phyloP scores from a whole-genome alignment of 2,888 invertebrate genomes.

The Pachycephus smyrnensis region DNA sequence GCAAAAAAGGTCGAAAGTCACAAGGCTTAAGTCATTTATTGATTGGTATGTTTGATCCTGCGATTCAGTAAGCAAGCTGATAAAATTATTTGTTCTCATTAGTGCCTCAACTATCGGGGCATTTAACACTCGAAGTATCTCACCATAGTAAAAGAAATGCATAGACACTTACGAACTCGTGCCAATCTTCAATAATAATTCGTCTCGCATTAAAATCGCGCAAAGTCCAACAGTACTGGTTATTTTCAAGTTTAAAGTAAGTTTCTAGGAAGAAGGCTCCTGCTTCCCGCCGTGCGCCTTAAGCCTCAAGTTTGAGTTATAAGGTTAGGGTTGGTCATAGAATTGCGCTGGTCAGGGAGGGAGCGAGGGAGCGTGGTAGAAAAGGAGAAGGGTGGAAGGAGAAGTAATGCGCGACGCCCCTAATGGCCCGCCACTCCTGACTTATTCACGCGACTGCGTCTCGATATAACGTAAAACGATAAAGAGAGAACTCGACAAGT shows the following conservation, averaged over 20 bases:
- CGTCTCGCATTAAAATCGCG: no score
- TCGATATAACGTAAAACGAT: slow-evolving; percentile 14
- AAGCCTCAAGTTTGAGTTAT: not conserved
- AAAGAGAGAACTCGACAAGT: slow-evolving; percentile 12
- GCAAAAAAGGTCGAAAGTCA: not conserved
- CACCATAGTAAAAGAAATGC: not conserved
- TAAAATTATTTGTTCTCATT: not conserved
- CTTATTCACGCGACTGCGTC: slow-evolving; percentile 22
- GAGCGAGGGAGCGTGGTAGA: slow-evolving; percentile 6
- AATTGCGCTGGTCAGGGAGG: slow-evolving; percentile 8
- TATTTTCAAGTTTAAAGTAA: not conserved
- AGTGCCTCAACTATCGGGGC: not conserved
- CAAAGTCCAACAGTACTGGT: no score
- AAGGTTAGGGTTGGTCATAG: not conserved
- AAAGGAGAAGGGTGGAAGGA: slow-evolving; percentile 15
- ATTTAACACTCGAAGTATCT: not conserved
- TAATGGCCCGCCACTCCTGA: slow-evolving; percentile 12
- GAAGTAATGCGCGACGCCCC: slow-evolving; percentile 9
- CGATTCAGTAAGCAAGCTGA: not conserved
- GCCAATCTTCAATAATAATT: no score
- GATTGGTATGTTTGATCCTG: not conserved
- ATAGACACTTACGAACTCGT: not conserved
- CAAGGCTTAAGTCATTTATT: not conserved
- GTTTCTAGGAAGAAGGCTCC: not conserved
- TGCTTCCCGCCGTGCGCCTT: not conserved